These are phyloP conservation scores for Porites lobata DNA, from an alignment of 92 coral and sea anemone species.

Conservation along the genomic window DNA sequence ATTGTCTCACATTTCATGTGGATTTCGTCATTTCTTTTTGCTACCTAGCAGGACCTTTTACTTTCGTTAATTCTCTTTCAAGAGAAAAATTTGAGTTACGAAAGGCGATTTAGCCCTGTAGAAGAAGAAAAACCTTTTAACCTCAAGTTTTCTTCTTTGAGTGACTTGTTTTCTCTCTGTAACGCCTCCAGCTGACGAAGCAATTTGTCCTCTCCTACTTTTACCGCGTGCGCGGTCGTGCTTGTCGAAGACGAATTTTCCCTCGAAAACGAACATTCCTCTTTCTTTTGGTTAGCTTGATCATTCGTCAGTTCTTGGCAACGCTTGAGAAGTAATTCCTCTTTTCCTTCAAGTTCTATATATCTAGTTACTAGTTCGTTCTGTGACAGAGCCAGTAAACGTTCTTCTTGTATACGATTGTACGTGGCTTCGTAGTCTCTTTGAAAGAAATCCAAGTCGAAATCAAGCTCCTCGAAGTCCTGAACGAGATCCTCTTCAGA, in stretches of 20 bases:
- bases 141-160: constrained; percentile 87
- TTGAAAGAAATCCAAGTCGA: constrained; percentile 79
- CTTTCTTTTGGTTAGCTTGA: background rate
- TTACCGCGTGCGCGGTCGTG: constrained; percentile 25
- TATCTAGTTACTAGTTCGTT: constrained; percentile 80
- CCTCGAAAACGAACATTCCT: background rate
- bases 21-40: background rate
- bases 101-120: constrained; percentile 37
- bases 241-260: background rate
- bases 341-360: constrained; percentile 75
- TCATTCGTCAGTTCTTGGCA: constrained; percentile 10
- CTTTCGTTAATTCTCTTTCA: background rate
- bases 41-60: background rate
- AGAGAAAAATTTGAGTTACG: background rate
- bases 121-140: constrained; percentile 54
- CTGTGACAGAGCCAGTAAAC: constrained; percentile 79
- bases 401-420: constrained; percentile 84
- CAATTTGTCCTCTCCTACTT: constrained; percentile 32
- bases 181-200: constrained; percentile 76
- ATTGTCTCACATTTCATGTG: constrained; percentile 20
- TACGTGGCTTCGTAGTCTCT: constrained; percentile 93
- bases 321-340: constrained; percentile 65
- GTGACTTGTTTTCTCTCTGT: constrained; percentile 70
- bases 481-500: constrained; percentile 73
- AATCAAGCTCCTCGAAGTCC: constrained; percentile 72